Conservation (phyloP, 2,888 invertebrate species). For the Megalurothrips usitatus region DNA sequence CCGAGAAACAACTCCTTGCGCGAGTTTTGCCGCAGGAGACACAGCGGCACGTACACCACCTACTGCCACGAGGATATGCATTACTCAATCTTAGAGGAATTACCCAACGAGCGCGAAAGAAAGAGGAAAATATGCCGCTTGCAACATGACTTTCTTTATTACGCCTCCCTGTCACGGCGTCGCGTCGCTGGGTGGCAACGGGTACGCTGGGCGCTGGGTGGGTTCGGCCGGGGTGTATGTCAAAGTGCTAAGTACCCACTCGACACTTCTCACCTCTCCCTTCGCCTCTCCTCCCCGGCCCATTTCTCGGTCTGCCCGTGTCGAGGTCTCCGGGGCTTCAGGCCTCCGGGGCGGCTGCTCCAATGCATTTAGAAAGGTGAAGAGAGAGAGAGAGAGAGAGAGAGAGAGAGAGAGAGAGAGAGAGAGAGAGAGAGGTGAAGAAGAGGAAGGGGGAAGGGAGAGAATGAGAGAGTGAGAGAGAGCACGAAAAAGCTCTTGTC, state of each 20-base stretch:
- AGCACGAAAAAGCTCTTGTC: slow-evolving; percentile 19
- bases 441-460: background rate
- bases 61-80: no score
- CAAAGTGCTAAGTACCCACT: slow-evolving; percentile 9
- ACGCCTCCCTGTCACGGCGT: no score
- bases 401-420: background rate
- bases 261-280: background rate
- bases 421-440: background rate
- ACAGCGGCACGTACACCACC: no score
- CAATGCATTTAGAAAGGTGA: background rate
- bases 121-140: no score
- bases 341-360: background rate
- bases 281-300: background rate
- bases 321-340: background rate
- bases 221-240: background rate
- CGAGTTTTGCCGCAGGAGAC: no score
- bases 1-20: no score
- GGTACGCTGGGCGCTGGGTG: background rate
- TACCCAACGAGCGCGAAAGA: no score
- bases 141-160: no score
- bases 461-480: background rate
- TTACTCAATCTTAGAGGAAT: no score
- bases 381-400: background rate
- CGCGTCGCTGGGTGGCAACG: no score
- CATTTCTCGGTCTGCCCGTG: background rate